Evolutionary conservation across 2,888 invertebrate species (phyloP).

Genomic region (Vannuccia rotundouncinata): DNA sequence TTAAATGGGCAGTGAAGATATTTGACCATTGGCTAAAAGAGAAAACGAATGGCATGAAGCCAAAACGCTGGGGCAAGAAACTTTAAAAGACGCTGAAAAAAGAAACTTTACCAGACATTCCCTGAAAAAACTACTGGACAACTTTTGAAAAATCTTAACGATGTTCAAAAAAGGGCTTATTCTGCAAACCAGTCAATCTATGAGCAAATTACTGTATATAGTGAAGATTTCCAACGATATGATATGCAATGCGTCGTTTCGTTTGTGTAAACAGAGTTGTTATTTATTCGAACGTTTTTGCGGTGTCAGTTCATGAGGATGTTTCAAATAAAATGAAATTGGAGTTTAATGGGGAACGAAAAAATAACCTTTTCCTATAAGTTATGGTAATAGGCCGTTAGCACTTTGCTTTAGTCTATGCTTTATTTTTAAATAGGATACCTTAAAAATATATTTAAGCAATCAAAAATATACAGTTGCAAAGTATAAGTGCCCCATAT

Average conservation of each 20-base stretch:
- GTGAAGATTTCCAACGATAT: not conserved
- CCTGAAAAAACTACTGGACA: not conserved
- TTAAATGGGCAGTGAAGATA: too few relatives aligned
- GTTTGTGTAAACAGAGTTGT: not conserved
- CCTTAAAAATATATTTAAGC: too few relatives aligned
- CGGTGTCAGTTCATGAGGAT: not conserved
- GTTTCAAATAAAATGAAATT: not conserved
- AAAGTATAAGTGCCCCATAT: too few relatives aligned
- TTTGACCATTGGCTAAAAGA: too few relatives aligned
- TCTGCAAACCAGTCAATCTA: not conserved
- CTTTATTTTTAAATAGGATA: too few relatives aligned
- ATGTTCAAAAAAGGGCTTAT: not conserved
- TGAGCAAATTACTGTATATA: not conserved
- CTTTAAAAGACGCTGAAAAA: not conserved
- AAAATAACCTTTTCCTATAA: not conserved
- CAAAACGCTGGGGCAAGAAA: not conserved
- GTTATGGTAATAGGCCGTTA: too few relatives aligned
- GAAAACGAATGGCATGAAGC: not conserved
- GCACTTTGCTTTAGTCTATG: too few relatives aligned
- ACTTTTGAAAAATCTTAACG: not conserved
- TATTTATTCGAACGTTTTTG: not conserved
- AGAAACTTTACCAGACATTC: not conserved
- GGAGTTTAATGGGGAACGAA: not conserved
- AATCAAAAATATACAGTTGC: too few relatives aligned
- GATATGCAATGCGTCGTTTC: not conserved